Conservation (phyloP, 2,797 vertebrate species). For the Rhodeus uyekii region DNA sequence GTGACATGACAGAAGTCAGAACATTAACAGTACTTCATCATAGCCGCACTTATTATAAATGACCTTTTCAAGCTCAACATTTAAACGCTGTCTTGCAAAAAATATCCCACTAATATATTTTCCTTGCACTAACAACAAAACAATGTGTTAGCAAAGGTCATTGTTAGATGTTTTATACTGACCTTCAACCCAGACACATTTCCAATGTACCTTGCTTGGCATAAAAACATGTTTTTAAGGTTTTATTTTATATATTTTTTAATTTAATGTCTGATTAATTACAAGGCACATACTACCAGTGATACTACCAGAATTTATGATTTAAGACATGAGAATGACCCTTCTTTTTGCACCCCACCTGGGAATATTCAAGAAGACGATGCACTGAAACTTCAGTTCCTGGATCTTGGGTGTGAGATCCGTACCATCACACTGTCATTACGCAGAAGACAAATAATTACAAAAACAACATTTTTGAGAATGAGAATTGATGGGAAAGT, state of each 20-base stretch:
- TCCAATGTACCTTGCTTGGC: background rate
- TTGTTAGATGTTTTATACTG: background rate
- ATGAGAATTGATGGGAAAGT: too few relatives aligned
- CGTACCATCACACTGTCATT: constrained; percentile 90
- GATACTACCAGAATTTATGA: background rate
- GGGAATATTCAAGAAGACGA: constrained; percentile 99
- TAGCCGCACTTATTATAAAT: background rate
- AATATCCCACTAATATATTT: background rate
- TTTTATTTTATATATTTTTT: background rate
- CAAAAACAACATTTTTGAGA: constrained; percentile 38
- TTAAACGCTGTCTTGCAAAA: background rate
- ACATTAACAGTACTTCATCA: background rate
- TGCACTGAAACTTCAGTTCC: constrained; percentile 99
- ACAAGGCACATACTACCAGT: background rate
- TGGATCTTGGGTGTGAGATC: constrained; percentile 98
- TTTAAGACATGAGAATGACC: background rate
- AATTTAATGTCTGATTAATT: background rate
- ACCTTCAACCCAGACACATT: constrained; percentile 18
- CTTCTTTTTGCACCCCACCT: constrained; percentile 73
- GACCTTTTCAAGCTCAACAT: background rate
- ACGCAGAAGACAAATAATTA: constrained; percentile 3
- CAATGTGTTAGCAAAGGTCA: background rate
- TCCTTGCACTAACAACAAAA: background rate
- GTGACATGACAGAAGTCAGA: background rate
- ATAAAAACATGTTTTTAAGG: constrained; percentile 19